Evolutionary conservation across 1,140 invertebrate species (phyloP).

Genomic region (Mactra quadrangularis): DNA sequence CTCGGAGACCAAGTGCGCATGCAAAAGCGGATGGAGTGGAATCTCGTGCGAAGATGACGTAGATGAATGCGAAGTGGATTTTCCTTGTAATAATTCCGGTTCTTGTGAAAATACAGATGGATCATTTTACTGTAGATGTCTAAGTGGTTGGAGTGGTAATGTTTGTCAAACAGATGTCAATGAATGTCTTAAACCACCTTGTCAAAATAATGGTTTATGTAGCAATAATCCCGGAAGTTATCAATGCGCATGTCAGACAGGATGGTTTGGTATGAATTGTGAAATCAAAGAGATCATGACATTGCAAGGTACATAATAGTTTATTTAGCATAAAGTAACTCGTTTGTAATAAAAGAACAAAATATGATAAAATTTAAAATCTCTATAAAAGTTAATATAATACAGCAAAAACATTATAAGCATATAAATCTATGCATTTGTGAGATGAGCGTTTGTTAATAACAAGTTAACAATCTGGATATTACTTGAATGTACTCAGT

Average conservation of each 20-base stretch:
- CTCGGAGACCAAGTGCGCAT: conserved; percentile 44
- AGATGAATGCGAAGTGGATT: conserved; percentile 48
- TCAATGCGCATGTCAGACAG: conserved; percentile 38
- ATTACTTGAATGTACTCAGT: not conserved
- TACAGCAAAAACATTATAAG: not conserved
- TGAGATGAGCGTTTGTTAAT: not conserved
- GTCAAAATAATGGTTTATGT: conserved; percentile 51
- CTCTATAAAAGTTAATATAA: not conserved
- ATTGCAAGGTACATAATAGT: not conserved
- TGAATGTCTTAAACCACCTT: conserved; percentile 54
- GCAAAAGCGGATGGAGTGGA: conserved; percentile 51
- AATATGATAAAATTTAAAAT: not conserved
- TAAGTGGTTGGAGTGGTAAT: conserved; percentile 58
- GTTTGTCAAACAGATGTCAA: conserved; percentile 57
- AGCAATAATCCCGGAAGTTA: conserved; percentile 48
- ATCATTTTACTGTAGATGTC: conserved; percentile 60
- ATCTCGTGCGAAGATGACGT: conserved; percentile 55
- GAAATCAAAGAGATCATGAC: conserved; percentile 22
- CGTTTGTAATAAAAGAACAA: not conserved
- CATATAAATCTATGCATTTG: not conserved
- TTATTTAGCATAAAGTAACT: not conserved
- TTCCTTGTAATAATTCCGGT: conserved; percentile 61
- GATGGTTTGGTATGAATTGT: conserved; percentile 50
- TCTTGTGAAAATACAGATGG: conserved; percentile 58
- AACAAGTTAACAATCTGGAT: not conserved